Conservation (phyloP, 2,888 invertebrate species). For the Cheilosia urbana region DNA sequence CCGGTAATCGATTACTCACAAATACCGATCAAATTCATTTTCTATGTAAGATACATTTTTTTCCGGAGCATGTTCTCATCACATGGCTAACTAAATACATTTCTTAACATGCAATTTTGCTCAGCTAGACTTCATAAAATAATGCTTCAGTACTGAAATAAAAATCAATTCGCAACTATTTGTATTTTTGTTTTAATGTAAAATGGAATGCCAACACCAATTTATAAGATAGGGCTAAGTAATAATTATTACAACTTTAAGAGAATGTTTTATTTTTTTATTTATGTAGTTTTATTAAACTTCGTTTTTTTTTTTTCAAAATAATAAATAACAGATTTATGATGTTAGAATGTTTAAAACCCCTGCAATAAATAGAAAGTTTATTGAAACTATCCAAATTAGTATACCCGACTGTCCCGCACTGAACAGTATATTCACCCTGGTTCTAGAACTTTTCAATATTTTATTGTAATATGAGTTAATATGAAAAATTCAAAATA, state of each 20-base stretch:
- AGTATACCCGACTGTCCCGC: conserved; percentile 22
- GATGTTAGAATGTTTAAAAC: conserved; percentile 40
- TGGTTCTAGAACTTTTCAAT: conserved; percentile 39
- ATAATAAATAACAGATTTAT: neutral
- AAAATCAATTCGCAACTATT: neutral
- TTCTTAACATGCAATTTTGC: conserved; percentile 27
- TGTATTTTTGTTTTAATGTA: neutral
- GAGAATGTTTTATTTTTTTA: conserved; percentile 28
- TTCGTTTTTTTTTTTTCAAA: conserved; percentile 6
- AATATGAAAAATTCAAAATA: conserved; percentile 23
- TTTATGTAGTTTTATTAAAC: conserved; percentile 25
- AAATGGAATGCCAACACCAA: conserved; percentile 26
- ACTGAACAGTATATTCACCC: conserved; percentile 44
- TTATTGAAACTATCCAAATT: conserved; percentile 36
- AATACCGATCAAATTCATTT: neutral
- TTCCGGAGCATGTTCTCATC: conserved; percentile 51
- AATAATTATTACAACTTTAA: conserved; percentile 13
- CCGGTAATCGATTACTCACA: neutral
- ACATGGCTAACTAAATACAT: conserved; percentile 23
- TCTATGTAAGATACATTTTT: conserved; percentile 2
- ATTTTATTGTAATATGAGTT: conserved; percentile 52
- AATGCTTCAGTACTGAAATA: conserved; percentile 12
- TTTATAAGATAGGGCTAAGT: conserved; percentile 25
- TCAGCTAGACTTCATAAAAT: conserved; percentile 1
- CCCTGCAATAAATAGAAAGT: conserved; percentile 19